Evolutionary conservation across 2,888 invertebrate species (phyloP), one percentile per base, ranked within the genome.

Genomic region (Lepidochitona cinerea): DNA sequence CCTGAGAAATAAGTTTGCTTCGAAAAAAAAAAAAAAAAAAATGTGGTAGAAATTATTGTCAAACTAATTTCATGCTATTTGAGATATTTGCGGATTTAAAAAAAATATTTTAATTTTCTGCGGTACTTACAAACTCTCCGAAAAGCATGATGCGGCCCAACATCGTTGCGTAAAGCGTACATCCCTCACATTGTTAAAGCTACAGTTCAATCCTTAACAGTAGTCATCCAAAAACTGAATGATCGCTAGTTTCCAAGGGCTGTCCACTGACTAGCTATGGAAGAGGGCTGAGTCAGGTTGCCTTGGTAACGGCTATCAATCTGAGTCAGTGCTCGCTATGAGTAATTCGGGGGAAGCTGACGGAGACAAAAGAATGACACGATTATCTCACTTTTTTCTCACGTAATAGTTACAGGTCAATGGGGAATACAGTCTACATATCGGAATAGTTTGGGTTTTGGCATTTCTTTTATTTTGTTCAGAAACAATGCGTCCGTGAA

Each of bases 281-380:
- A 7, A 23, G 4, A 49, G 59, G 59, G 59, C 32, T 59, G 59
- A 59, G 59, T 59, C 59, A 59, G 59, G 59, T 59, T 59, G 26
- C 32, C 59, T 29, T 59, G 59, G 59, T 29, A 26, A 59, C 59
- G 29, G 18, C 59, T 23, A 59, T 59, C 4, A 59, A 59, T 59
- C 26, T 59, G 59, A 59, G 59, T 59, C 59, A 59, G 59, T 29
- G 14, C 4, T 12, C 14, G 54, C 54, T 18, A 59, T 59, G 59
- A 59, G 26, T 59, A 59, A 59, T 26, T 49, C n/a, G 49, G 2
- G 23, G 23, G n/a, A 7, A 49, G n/a, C 49, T 1, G 49, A 18
- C 49, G 49, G 23, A 7, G 49, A 49, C 49, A 49, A 49, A 49
- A 49, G 49, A 23, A 49, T 49, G 49, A 49, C 49, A 49, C 49